Evolutionary conservation across 2,888 invertebrate genomes (phyloP).

Genomic region (Callyntrura guangdongensis): DNA sequence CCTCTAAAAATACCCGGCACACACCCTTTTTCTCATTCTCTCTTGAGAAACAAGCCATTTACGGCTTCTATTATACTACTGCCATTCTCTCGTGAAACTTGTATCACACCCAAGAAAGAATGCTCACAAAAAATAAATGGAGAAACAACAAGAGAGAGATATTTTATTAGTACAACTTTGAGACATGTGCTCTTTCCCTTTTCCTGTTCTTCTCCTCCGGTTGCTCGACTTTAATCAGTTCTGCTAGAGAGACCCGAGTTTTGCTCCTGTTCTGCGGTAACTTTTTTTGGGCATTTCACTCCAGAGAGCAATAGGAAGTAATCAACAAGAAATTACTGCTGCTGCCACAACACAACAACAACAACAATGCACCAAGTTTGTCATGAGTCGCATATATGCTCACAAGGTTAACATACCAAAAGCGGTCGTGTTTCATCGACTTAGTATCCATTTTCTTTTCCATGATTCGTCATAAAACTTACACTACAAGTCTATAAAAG

Average conservation of each 20-base stretch:
- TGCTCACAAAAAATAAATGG: not conserved
- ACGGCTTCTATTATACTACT: not conserved
- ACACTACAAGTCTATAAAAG: no score
- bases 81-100: not conserved
- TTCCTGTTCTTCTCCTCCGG: not conserved
- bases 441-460: not conserved
- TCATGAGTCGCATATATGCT: not conserved
- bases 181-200: not conserved
- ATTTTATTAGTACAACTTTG: not conserved
- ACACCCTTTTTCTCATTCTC: not conserved
- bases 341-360: not conserved
- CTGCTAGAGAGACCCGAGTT: not conserved
- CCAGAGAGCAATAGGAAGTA: conserved; percentile 48
- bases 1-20: no score
- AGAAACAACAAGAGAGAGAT: not conserved
- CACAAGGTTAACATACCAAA: not conserved
- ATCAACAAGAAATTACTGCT: conserved; percentile 1
- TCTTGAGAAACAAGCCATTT: not conserved
- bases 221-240: conserved; percentile 45
- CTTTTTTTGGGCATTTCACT: conserved; percentile 32
- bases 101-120: not conserved
- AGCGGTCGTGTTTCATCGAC: no score
- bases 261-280: not conserved
- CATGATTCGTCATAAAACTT: not conserved
- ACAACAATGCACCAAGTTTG: not conserved